A percentile compares a stretch with the other conserved stretches of the same genome.
phyloP scores from a whole-genome alignment of 2,888 invertebrate genomes.

The Parnassius apollo region DNA sequence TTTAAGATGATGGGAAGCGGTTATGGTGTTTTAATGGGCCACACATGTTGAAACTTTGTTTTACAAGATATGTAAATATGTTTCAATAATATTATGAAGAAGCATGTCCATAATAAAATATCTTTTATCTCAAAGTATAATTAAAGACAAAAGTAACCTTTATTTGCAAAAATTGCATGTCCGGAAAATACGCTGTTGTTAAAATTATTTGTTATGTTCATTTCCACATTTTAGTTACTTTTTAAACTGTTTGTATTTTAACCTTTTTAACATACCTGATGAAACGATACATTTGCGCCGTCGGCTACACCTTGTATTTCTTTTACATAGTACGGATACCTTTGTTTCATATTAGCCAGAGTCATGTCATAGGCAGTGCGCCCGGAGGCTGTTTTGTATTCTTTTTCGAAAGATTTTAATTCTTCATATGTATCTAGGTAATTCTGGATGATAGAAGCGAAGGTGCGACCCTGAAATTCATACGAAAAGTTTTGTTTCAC shows the following conservation, averaged over 20 bases:
- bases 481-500: not conserved
- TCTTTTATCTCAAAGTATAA: too few species aligned
- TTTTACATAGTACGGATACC: constrained; percentile 90
- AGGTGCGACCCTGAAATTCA: constrained; percentile 87
- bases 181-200: too few species aligned
- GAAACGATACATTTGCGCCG: constrained; percentile 90
- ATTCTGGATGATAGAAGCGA: constrained; percentile 86
- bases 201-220: too few species aligned
- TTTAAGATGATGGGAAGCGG: too few species aligned
- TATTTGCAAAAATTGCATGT: too few species aligned
- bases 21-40: too few species aligned
- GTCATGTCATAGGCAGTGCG: constrained; percentile 87
- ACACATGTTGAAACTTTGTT: too few species aligned
- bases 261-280: constrained; percentile 81
- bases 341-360: constrained; percentile 83
- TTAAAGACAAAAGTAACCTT: too few species aligned
- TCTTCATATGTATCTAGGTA: constrained; percentile 83
- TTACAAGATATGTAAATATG: too few species aligned
- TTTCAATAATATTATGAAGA: too few species aligned
- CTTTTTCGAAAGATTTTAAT: constrained; percentile 85
- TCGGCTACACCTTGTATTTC: constrained; percentile 93
- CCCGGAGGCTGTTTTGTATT: constrained; percentile 87
- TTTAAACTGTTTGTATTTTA: not conserved
- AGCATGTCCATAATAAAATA: too few species aligned
- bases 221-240: too few species aligned